These are phyloP conservation scores for Julus scandinavius DNA, from an alignment of 2,888 invertebrate genomes.

Conservation along the genomic window DNA sequence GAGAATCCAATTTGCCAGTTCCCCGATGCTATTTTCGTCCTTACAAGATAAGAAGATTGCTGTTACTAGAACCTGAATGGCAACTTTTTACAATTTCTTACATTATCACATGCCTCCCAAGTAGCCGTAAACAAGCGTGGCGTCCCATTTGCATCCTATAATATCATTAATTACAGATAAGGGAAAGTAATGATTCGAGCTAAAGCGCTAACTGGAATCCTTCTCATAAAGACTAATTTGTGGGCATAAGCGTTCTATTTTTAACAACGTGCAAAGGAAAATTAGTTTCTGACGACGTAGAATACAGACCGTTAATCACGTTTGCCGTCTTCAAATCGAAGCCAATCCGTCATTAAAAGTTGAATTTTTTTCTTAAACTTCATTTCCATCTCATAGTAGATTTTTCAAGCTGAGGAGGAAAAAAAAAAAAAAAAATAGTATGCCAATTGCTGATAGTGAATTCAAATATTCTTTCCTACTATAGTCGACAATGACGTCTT, in stretches of 20 bases:
- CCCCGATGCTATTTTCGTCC: background rate
- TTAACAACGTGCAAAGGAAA: background rate
- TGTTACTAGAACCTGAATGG: background rate
- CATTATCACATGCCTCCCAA: background rate
- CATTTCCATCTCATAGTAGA: background rate
- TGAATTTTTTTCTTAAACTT: background rate
- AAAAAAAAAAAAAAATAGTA: background rate
- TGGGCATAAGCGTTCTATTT: slow-evolving; percentile 10
- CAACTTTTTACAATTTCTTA: background rate
- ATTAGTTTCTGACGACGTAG: background rate
- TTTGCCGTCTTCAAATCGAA: background rate
- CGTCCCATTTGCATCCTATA: background rate
- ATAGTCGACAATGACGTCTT: background rate
- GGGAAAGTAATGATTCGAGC: background rate
- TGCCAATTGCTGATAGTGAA: background rate
- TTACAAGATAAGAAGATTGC: background rate
- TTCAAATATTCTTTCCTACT: background rate
- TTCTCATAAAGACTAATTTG: background rate
- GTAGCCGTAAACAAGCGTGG: background rate
- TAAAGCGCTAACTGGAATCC: background rate
- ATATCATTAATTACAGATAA: slow-evolving; percentile 33
- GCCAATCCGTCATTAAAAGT: slow-evolving; percentile 10
- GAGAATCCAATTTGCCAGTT: background rate
- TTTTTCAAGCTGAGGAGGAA: background rate
- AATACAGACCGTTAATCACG: background rate